These are phyloP conservation scores for Oncorhynchus gorbuscha DNA, from an alignment of 2,113 vertebrate genomes.

Conservation along the genomic window DNA sequence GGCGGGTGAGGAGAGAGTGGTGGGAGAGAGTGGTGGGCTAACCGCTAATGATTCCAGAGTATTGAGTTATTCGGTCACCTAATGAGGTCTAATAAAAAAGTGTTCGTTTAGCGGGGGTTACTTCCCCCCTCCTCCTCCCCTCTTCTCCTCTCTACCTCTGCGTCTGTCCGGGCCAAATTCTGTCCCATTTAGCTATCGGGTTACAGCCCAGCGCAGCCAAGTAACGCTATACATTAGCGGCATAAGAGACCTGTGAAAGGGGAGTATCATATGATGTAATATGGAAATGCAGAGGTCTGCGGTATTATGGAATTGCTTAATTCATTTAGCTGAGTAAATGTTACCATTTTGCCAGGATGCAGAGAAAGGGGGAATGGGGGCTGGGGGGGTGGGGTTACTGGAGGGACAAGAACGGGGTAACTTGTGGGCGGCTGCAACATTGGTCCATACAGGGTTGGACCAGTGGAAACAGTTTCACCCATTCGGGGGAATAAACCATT, in stretches of 20 bases:
- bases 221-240: slow-evolving; percentile 69
- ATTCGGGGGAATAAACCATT: slow-evolving; percentile 80
- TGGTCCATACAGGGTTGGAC: slow-evolving; percentile 58
- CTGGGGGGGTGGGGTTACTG: neutral
- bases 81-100: slow-evolving; percentile 87
- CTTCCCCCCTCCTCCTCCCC: slow-evolving; percentile 46
- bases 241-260: slow-evolving; percentile 71
- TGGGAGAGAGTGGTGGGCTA: slow-evolving; percentile 39
- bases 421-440: slow-evolving; percentile 42
- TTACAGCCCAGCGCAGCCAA: slow-evolving; percentile 80
- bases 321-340: slow-evolving; percentile 79
- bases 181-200: slow-evolving; percentile 76
- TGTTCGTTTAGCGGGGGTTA: slow-evolving; percentile 72
- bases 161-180: slow-evolving; percentile 79
- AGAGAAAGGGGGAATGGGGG: neutral
- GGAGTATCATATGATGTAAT: slow-evolving; percentile 86
- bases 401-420: slow-evolving; percentile 24
- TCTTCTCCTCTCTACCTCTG: slow-evolving; percentile 44
- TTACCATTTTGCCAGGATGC: slow-evolving; percentile 59
- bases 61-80: slow-evolving; percentile 74
- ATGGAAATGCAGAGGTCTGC: slow-evolving; percentile 80
- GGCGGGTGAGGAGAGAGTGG: neutral
- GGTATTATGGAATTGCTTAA: slow-evolving; percentile 82
- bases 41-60: slow-evolving; percentile 73
- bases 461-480: slow-evolving; percentile 69